Conservation (phyloP, 2,888 invertebrate species). For the Idaea aversata region DNA sequence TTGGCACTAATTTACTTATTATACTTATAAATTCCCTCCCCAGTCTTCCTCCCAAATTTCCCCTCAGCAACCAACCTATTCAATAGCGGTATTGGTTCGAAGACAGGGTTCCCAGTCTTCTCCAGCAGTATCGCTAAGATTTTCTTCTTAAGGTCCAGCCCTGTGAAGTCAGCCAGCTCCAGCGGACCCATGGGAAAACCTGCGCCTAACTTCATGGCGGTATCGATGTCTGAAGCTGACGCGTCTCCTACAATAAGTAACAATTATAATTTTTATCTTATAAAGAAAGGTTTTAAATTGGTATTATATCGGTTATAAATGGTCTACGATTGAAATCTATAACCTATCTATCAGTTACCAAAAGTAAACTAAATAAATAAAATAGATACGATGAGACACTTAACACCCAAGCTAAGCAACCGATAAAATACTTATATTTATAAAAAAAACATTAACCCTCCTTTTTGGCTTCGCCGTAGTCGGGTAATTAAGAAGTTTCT, state of each 20-base stretch:
- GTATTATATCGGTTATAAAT: no score
- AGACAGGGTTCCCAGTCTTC: slow-evolving; percentile 69
- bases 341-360: no score
- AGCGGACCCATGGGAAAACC: slow-evolving; percentile 95
- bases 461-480: no score
- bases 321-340: no score
- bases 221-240: slow-evolving; percentile 88
- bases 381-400: no score
- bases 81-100: slow-evolving; percentile 77
- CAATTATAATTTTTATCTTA: not conserved
- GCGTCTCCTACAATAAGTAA: slow-evolving; percentile 80
- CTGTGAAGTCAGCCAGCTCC: slow-evolving; percentile 91
- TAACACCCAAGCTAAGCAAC: no score
- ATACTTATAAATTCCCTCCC: slow-evolving; percentile 90
- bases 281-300: no score
- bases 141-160: slow-evolving; percentile 86
- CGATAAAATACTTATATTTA: no score
- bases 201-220: slow-evolving; percentile 94
- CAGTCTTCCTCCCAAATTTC: slow-evolving; percentile 88
- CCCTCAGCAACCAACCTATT: slow-evolving; percentile 86
- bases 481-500: no score
- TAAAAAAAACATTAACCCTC: no score
- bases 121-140: slow-evolving; percentile 83
- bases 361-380: no score
- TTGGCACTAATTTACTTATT: not conserved